Percentiles rank a stretch among this genome's conserved stretches.
phyloP scores from a whole-genome alignment of 1,140 invertebrate species.

The Probaryconus sp. region DNA sequence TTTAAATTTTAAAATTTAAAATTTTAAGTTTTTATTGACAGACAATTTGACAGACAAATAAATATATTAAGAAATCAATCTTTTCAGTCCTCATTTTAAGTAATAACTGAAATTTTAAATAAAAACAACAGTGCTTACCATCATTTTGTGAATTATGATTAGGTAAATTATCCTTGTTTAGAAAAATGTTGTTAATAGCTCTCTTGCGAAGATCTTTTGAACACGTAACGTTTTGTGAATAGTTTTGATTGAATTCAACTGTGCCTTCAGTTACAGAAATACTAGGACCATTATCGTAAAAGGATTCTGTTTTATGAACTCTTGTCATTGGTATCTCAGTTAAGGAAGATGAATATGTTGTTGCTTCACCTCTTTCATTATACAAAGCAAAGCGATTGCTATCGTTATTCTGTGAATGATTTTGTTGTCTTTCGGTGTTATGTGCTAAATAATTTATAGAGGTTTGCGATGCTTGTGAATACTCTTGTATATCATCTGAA shows the following conservation, averaged over 20 bases:
- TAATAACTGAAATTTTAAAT: not conserved
- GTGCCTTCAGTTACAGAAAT: too few species aligned
- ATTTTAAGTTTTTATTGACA: too few species aligned
- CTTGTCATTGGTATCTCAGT: too few species aligned
- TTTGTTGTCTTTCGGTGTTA: not conserved
- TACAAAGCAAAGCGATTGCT: not conserved
- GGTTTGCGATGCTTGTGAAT: slow-evolving; percentile 7
- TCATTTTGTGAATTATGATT: not conserved
- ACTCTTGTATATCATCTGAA: slow-evolving; percentile 11
- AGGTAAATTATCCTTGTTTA: not conserved
- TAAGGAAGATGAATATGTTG: too few species aligned
- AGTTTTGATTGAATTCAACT: too few species aligned
- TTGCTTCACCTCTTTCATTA: not conserved
- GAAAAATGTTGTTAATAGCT: slow-evolving; percentile 2
- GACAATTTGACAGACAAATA: too few species aligned
- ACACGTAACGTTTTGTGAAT: too few species aligned
- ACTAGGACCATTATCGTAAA: too few species aligned
- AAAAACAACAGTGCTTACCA: too few species aligned
- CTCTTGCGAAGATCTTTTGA: slow-evolving; percentile 2
- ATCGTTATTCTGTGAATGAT: not conserved
- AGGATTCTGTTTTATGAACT: too few species aligned
- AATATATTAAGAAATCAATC: too few species aligned
- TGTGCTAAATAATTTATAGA: slow-evolving; percentile 28
- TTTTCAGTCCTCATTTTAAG: not conserved
- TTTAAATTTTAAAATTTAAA: too few species aligned